Evolutionary conservation across 2,113 vertebrate genomes (phyloP), one percentile per base, ranked within the genome.

Genomic region (Gadus chalcogrammus): DNA sequence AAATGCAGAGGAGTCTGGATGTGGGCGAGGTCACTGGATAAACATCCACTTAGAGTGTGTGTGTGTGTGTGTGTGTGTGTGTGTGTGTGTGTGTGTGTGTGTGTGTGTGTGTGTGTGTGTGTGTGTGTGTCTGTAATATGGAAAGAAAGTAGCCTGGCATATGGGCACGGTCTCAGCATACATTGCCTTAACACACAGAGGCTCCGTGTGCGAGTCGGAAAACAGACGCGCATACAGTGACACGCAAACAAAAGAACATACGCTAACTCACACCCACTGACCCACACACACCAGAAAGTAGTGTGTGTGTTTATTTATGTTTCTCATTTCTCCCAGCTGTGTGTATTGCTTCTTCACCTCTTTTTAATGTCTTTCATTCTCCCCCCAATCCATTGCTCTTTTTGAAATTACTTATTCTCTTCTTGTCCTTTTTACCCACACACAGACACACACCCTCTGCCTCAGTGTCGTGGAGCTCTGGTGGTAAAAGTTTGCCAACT

Each of bases 61-160:
- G 60, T 61, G 60, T 61, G 60, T 61, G 59, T 61, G n/a, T 63
- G 20, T 20, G 20, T 20, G 20, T 20, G 61, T 28, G 61, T 64
- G 63, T 64, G 31, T 64, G 28, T n/a, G 61, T 28, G 61, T 64
- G 63, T 64, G 31, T 64, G 28, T n/a, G 61, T 28, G 61, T 64
- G 63, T 64, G 31, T 64, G 28, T n/a, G 61, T 28, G 61, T 64
- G 63, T 64, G 31, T 64, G 28, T n/a, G 61, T 28, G 61, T 64
- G 63, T 64, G 31, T 64, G 28, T n/a, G 61, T 28, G 61, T 64
- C 31, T 64, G 31, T n/a, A 27, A 38, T 38, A 42, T 28, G 63
- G 63, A 64, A 64, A 38, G 0, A 35, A 64, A 64, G 28, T 15
- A 64, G n/a, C 15, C 63, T 64, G 63, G 63, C 63, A 64, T 17